Evolutionary conservation across 2,888 invertebrate species (phyloP).

Genomic region (Cerastis leucographa): DNA sequence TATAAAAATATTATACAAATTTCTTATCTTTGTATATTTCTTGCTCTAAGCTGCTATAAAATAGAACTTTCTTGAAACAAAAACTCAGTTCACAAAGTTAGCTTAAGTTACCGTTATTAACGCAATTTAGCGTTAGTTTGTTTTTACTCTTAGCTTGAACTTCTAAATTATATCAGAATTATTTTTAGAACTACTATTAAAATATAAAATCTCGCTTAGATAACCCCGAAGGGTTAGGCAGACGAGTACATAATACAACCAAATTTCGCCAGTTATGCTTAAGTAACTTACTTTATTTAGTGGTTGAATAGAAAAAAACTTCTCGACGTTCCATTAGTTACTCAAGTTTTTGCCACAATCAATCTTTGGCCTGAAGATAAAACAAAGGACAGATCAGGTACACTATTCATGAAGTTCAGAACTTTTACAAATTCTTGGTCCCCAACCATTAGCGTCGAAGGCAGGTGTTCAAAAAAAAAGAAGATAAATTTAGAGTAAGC

Average conservation of each 20-base stretch:
- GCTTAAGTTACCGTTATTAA: conserved; percentile 29
- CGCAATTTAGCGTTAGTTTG: conserved; percentile 33
- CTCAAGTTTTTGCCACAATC: conserved; percentile 40
- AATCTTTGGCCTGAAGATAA: conserved; percentile 36
- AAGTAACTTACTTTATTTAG: conserved; percentile 5
- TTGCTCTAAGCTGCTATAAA: conserved; percentile 16
- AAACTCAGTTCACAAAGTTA: conserved; percentile 32
- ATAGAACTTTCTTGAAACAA: conserved; percentile 29
- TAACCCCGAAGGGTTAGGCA: background rate
- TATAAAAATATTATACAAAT: background rate
- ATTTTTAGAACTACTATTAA: conserved; percentile 1
- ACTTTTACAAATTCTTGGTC: conserved; percentile 25
- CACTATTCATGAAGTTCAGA: conserved; percentile 37
- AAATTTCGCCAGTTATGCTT: background rate
- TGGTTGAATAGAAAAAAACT: conserved; percentile 15
- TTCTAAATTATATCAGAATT: conserved; percentile 1
- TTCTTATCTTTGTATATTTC: conserved; percentile 6
- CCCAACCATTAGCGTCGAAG: conserved; percentile 38
- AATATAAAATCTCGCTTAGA: background rate
- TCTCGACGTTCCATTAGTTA: conserved; percentile 26
- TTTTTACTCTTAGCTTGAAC: conserved; percentile 16
- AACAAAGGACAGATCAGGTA: conserved; percentile 40
- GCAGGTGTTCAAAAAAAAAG: conserved; percentile 36
- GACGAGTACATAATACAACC: background rate
- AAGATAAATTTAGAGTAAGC: background rate